Evolutionary conservation across 1,140 invertebrate species (phyloP), one percentile per base, ranked within the genome.

Genomic region (Brachionus angularis): DNA sequence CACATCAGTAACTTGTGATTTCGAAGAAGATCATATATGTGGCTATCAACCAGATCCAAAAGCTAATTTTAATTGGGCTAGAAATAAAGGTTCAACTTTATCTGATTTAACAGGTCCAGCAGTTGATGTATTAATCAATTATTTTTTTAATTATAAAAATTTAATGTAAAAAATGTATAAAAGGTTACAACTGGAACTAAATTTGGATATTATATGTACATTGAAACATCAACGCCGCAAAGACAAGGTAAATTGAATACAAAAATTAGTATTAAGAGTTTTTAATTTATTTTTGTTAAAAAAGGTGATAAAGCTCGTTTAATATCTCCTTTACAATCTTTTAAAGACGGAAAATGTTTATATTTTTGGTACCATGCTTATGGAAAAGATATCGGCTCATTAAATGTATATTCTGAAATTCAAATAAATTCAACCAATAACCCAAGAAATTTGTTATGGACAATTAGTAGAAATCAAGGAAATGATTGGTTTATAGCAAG

Each of bases 21-120:
- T 70, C 23, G 67, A 70, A 53, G 46, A 50, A 27, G 31, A 50
- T 10, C 70, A 58, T 25, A 34, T 73, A 10, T 75, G 74, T 42
- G 74, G 75, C 1, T 80, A 77, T 76, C 75, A 73, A n/a, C 77
- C 79, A 58, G 76, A 78, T 67, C 73, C 72, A 46, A 75, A 62
- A 5, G 78, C 78, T 72, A 46, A 75, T 23, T 80, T 80, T 76
- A 76, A 81, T 74, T 81, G 80, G 80, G 75, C 73, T 16, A 55
- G 76, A 39, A 47, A 74, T n/a, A 71, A 39, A 21, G 75, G 78
- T 1, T 44, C 8, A 12, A 75, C 74, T 8, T 18, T 39, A 16
- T 61, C 70, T 3, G 23, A 14, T 3, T 23, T 67, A 21, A 74
- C 74, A 21, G 74, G 74, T 10, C 74, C 74, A 14, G 8, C 67